A percentile compares a stretch with the other conserved stretches of the same genome.
phyloP scores from a whole-genome alignment of 2,797 vertebrate genomes.

The Eulemur coronatus region DNA sequence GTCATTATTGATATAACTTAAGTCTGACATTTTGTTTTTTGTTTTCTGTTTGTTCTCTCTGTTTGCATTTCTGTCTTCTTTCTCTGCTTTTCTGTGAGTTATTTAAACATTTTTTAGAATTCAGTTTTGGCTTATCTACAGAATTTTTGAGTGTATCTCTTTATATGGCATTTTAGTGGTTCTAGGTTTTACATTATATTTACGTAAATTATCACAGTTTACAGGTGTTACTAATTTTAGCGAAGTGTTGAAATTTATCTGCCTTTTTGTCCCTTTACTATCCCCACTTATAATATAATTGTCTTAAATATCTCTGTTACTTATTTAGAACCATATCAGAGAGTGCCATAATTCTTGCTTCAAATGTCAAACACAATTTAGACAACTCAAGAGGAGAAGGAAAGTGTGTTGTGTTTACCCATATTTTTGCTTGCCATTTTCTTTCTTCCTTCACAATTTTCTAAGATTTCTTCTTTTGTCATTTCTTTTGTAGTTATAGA shows the following conservation, averaged over 20 bases:
- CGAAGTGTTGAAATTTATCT: not conserved
- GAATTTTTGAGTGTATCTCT: not conserved
- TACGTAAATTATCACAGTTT: not conserved
- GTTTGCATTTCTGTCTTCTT: not conserved
- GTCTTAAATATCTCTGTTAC: not conserved
- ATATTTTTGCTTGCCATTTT: not conserved
- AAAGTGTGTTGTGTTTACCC: not conserved
- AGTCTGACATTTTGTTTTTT: not conserved
- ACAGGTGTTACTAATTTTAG: not conserved
- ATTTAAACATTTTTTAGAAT: not conserved
- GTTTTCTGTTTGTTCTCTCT: not conserved
- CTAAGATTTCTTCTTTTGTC: not conserved
- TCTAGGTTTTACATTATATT: not conserved
- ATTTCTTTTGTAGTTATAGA: not conserved
- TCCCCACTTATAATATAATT: not conserved
- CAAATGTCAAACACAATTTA: not conserved
- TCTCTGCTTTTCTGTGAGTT: not conserved
- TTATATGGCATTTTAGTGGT: not conserved
- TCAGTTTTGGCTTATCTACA: not conserved
- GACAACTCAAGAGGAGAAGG: not conserved
- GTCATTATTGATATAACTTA: not conserved
- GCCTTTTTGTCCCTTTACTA: not conserved
- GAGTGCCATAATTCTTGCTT: not conserved
- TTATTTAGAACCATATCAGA: not conserved
- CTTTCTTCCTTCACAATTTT: not conserved